phyloP scores from a whole-genome alignment of 2,888 invertebrate species.

The Aphrophora alni region DNA sequence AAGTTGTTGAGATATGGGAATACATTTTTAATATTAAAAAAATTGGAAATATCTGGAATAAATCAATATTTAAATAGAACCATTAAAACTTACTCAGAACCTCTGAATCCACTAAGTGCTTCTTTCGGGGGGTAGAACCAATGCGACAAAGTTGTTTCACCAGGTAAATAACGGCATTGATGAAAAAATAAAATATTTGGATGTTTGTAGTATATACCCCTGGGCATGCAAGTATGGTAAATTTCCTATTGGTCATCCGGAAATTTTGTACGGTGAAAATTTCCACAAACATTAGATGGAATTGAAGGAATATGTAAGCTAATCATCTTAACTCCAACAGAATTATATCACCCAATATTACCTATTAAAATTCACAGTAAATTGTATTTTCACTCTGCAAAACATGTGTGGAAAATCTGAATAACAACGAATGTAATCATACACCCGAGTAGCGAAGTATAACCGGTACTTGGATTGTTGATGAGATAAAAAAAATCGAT shows the following conservation, averaged over 20 bases:
- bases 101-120: slow-evolving; percentile 48
- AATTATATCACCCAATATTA: slow-evolving; percentile 53
- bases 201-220: slow-evolving; percentile 29
- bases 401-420: not conserved
- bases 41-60: not conserved
- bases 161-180: slow-evolving; percentile 37
- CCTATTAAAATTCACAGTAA: too few relatives aligned
- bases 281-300: too few relatives aligned
- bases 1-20: slow-evolving; percentile 41
- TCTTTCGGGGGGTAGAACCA: slow-evolving; percentile 43
- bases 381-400: too few relatives aligned
- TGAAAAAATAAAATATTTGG: slow-evolving; percentile 35
- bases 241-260: slow-evolving; percentile 38
- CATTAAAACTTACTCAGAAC: not conserved
- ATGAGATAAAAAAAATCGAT: too few relatives aligned
- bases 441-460: slow-evolving; percentile 48
- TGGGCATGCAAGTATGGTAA: slow-evolving; percentile 23
- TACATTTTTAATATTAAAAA: slow-evolving; percentile 32
- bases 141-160: slow-evolving; percentile 40
- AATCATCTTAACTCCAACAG: slow-evolving; percentile 25
- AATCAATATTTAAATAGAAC: not conserved
- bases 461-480: slow-evolving; percentile 53
- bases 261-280: slow-evolving; percentile 46
- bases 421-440: slow-evolving; percentile 51
- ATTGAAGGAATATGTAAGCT: slow-evolving; percentile 28